Base-by-base conservation (phyloP, 2,113 vertebrate genomes). In the Nesoenas mayeri region DNA sequence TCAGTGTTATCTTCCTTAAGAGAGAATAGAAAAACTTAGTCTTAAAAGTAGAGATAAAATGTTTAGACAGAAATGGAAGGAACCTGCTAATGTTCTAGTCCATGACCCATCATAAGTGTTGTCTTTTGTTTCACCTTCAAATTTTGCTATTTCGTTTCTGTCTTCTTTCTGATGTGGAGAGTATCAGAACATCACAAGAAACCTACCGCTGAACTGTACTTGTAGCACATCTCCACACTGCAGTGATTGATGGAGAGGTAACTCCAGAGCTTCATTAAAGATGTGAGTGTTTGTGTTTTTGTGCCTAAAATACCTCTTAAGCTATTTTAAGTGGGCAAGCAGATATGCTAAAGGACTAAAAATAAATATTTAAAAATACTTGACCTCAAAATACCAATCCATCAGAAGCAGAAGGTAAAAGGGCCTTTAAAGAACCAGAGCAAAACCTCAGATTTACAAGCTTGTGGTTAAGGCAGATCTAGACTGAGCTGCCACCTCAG, bases 311-410 rank as follows among this genome's bases (percentile, higher is more conserved):
- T 95, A 93, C 31, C 78, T 73, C 54, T 72, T 66, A 60, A 94
- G 5, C 18, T 96, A 96, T 96, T 95, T 95, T 91, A 94, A 94
- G 85, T 19, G 89, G 73, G 34, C 34, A 88, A 83, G 75, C 29
- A 89, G 88, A 90, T 96, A 95, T 50, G 47, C 29, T 94, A 69
- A 86, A 16, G 3, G 28, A 60, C 75, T 97, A 95, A 93, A 96
- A 97, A 95, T 79, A 95, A 90, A 50, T 90, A 81, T 64, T 92
- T 92, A 65, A 95, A 97, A 96, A 95, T 94, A 96, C 34, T 65
- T 92, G 47, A 90, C 95, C 94, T 96, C 88, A 96, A 88, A 96
- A 80, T 88, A 93, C 64, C 0, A 0, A 67, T 64, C 51, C 57
- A 56, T 40, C 38, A 86, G 36, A 70, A 86, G 32, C 34, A 86